These are phyloP conservation scores for Todiramphus chloris DNA, from an alignment of 2,113 vertebrate genomes.

Conservation along the genomic window DNA sequence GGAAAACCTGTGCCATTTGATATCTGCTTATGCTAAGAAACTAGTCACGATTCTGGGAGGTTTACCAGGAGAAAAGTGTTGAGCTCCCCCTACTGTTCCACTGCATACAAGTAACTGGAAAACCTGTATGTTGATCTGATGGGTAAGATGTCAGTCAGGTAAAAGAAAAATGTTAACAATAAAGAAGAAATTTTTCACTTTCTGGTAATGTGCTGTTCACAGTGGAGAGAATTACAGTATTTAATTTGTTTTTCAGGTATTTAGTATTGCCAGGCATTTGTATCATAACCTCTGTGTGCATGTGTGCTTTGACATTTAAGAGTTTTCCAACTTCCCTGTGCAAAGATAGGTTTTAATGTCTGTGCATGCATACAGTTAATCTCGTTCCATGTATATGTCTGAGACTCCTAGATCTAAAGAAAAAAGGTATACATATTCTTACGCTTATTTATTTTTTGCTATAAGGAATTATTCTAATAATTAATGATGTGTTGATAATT, in stretches of 20 bases:
- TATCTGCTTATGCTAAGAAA: background rate
- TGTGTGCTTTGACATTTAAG: background rate
- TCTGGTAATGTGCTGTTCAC: background rate
- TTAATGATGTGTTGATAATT: background rate
- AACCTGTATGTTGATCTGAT: background rate
- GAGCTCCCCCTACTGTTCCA: constrained; percentile 20
- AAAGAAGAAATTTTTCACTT: background rate
- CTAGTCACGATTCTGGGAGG: background rate
- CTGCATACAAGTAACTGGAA: background rate
- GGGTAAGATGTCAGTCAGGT: background rate
- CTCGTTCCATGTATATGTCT: background rate
- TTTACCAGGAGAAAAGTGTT: background rate
- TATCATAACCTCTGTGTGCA: background rate
- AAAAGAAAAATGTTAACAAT: background rate
- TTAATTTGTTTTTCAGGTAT: background rate
- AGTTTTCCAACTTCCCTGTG: background rate
- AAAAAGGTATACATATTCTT: background rate
- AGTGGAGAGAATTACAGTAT: background rate
- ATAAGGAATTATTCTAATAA: background rate
- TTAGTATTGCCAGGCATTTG: background rate
- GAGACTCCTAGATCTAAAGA: background rate
- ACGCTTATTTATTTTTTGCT: background rate
- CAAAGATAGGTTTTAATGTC: background rate
- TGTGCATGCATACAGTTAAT: background rate
- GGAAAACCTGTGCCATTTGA: background rate